phyloP scores from a whole-genome alignment of 1,140 invertebrate genomes.

The Trichonephila clavata region DNA sequence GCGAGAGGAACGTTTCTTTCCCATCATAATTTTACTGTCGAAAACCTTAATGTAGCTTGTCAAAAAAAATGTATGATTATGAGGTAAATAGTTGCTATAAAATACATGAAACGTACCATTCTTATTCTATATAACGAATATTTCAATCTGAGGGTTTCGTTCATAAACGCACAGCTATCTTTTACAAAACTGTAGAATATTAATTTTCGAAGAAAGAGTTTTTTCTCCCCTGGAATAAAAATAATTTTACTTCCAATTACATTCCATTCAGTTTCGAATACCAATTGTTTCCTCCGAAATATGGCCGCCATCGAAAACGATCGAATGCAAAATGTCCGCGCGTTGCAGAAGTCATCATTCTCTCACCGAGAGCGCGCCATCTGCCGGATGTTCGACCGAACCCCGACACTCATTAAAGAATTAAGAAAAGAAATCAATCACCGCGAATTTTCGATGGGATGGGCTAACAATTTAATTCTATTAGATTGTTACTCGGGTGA shows the following conservation, averaged over 20 bases:
- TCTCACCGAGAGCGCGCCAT: slow-evolving; percentile 46
- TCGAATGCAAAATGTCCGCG: neutral
- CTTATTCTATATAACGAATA: no score
- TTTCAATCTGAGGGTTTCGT: no score
- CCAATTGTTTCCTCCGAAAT: neutral
- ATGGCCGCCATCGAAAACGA: neutral
- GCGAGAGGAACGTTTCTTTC: no score
- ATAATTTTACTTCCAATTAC: neutral
- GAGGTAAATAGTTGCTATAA: no score
- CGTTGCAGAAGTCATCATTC: neutral
- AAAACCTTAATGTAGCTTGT: no score
- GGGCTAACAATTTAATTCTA: slow-evolving; percentile 74
- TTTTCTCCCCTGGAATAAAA: neutral
- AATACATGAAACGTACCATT: no score
- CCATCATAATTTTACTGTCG: no score
- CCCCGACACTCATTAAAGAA: slow-evolving; percentile 71
- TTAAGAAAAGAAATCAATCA: slow-evolving; percentile 75
- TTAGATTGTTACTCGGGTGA: slow-evolving; percentile 43
- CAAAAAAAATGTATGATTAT: no score
- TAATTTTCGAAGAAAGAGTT: no score
- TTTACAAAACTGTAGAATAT: no score
- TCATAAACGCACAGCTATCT: no score
- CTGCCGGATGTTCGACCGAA: slow-evolving; percentile 65
- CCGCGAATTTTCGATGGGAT: slow-evolving; percentile 47
- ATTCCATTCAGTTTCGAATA: neutral